A percentile compares a stretch with the other conserved stretches of the same genome.
These are phyloP conservation scores for Felis chaus DNA, from an alignment of 2,113 vertebrate genomes.

Conservation along the genomic window DNA sequence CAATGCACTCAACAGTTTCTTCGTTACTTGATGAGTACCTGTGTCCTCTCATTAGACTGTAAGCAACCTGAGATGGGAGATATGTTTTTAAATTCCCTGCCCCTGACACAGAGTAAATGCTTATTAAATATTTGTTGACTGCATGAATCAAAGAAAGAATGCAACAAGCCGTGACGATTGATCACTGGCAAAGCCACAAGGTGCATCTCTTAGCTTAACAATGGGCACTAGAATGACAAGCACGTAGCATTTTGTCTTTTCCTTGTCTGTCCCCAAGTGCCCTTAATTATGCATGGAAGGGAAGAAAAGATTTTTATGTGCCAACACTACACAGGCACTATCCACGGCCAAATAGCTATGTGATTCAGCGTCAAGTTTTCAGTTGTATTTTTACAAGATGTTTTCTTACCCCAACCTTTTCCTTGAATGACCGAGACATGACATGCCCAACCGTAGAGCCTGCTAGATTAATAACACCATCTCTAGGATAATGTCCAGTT, in stretches of 20 bases:
- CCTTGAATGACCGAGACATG: neutral
- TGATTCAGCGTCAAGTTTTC: neutral
- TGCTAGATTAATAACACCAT: neutral
- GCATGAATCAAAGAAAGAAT: neutral
- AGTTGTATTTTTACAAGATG: neutral
- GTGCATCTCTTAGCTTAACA: neutral
- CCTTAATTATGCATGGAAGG: neutral
- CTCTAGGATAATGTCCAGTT: neutral
- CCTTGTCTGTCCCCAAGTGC: neutral
- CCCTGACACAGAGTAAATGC: neutral
- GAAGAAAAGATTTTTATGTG: neutral
- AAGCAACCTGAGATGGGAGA: neutral
- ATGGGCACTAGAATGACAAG: neutral
- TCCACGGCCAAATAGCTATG: neutral
- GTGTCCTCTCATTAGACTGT: neutral
- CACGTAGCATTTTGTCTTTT: neutral
- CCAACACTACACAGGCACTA: neutral
- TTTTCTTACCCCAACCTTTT: neutral
- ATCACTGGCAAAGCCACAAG: neutral
- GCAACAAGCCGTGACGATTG: neutral
- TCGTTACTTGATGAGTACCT: neutral
- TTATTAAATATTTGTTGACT: neutral
- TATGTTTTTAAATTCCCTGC: neutral
- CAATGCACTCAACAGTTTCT: neutral
- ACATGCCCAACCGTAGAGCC: neutral